phyloP scores from a whole-genome alignment of 2,888 invertebrate species.

The Trissolcus brochymenae region DNA sequence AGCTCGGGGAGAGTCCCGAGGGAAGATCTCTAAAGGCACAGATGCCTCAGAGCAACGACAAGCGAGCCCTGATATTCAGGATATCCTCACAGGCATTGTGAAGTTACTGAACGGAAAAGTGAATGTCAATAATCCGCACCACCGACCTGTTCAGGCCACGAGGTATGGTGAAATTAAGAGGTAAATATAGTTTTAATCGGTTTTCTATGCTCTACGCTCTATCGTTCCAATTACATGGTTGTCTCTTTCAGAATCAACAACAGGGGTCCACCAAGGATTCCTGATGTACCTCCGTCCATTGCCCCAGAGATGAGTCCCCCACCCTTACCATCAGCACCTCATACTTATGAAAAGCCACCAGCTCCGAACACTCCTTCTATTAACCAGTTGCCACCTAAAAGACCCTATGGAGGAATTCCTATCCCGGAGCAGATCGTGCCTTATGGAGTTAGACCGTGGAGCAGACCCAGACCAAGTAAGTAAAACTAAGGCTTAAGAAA shows the following conservation, averaged over 20 bases:
- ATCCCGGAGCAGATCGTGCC: slow-evolving; percentile 86
- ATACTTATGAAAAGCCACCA: slow-evolving; percentile 81
- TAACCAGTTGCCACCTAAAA: slow-evolving; percentile 77
- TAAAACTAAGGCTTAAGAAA: neutral
- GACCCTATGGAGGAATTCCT: slow-evolving; percentile 82
- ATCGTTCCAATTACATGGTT: neutral
- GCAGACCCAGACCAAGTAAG: slow-evolving; percentile 22
- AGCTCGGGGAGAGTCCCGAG: slow-evolving; percentile 69
- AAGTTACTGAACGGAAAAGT: slow-evolving; percentile 92
- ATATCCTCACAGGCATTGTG: slow-evolving; percentile 92
- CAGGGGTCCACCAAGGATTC: slow-evolving; percentile 90
- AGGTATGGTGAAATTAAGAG: slow-evolving; percentile 61
- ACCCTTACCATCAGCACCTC: slow-evolving; percentile 80
- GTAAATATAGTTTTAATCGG: slow-evolving; percentile 9
- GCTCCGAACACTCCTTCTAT: slow-evolving; percentile 79
- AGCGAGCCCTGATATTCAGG: slow-evolving; percentile 88
- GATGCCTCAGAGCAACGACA: slow-evolving; percentile 75
- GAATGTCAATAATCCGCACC: slow-evolving; percentile 86
- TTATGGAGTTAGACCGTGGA: slow-evolving; percentile 44
- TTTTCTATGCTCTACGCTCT: neutral
- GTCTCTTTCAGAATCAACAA: slow-evolving; percentile 84
- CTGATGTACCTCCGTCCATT: slow-evolving; percentile 85
- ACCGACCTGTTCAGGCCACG: slow-evolving; percentile 80
- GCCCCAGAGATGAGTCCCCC: slow-evolving; percentile 78
- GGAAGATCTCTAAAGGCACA: slow-evolving; percentile 71